phyloP scores from a whole-genome alignment of 2,113 vertebrate species.

The Labeo rohita region DNA sequence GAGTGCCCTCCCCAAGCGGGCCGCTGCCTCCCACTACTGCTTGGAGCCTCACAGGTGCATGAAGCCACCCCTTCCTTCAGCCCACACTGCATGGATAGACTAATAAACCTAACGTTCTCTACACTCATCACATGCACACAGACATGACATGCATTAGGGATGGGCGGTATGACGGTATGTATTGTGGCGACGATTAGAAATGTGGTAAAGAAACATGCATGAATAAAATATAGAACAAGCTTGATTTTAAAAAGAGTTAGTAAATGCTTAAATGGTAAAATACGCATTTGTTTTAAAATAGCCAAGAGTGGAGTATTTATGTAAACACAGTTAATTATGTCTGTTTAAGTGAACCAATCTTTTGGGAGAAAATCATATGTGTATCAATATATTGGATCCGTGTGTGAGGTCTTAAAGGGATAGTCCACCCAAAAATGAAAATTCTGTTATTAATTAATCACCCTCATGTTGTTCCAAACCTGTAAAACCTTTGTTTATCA shows the following conservation, averaged over 20 bases:
- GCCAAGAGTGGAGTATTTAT: not conserved
- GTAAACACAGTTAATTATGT: not conserved
- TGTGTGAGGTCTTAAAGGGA: not conserved
- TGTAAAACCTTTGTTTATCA: no score
- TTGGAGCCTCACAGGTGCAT: constrained; percentile 52
- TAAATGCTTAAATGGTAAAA: not conserved
- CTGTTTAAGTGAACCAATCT: not conserved
- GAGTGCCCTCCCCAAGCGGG: constrained; percentile 73
- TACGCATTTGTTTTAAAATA: not conserved
- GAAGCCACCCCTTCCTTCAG: constrained; percentile 23
- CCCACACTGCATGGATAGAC: constrained; percentile 37
- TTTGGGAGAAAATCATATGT: not conserved
- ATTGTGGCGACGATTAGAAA: not conserved
- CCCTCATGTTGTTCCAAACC: no score
- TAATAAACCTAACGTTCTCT: not conserved
- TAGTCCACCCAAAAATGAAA: not conserved
- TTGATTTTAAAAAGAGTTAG: not conserved
- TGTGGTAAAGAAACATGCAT: not conserved
- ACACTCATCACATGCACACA: not conserved
- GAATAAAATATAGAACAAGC: not conserved
- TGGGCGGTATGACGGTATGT: not conserved
- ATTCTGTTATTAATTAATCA: no score
- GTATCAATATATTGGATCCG: not conserved
- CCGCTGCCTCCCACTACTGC: constrained; percentile 54
- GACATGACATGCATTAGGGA: not conserved